Conservation (phyloP, 1,140 invertebrate species). For the Panonychus citri region DNA sequence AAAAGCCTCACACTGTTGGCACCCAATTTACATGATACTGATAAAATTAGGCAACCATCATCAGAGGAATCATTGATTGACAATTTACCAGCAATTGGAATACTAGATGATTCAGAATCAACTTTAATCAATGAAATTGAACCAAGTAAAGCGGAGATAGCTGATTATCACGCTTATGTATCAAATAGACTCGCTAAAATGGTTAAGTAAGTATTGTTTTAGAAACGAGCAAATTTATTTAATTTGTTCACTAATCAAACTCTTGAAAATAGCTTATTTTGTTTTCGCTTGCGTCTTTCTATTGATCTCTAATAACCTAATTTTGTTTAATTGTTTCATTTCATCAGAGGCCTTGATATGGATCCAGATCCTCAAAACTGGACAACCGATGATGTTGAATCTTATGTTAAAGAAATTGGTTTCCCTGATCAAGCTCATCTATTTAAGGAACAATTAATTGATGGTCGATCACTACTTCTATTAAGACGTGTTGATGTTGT, state of each 20-base stretch:
- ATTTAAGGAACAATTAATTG: constrained; percentile 63
- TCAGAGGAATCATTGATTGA: too few relatives aligned
- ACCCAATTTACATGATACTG: too few relatives aligned
- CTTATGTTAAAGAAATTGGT: constrained; percentile 31
- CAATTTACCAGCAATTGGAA: too few relatives aligned
- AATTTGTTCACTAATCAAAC: too few relatives aligned
- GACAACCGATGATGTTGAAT: constrained; percentile 51
- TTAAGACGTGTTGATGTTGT: constrained; percentile 55
- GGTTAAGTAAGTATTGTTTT: constrained; percentile 1
- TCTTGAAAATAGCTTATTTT: too few relatives aligned
- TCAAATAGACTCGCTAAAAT: not conserved
- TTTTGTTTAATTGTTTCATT: too few relatives aligned
- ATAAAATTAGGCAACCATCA: too few relatives aligned
- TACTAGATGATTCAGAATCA: too few relatives aligned
- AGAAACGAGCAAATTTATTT: not conserved
- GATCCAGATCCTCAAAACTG: constrained; percentile 43
- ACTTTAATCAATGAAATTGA: too few relatives aligned
- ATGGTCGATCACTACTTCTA: constrained; percentile 53
- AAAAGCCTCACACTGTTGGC: too few relatives aligned
- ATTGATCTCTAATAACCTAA: too few relatives aligned
- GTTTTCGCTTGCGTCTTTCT: too few relatives aligned
- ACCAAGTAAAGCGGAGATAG: not conserved
- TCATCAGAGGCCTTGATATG: constrained; percentile 24
- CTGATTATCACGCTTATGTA: not conserved
- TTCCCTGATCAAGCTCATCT: constrained; percentile 30